A percentile compares a stretch with the other conserved stretches of the same genome.
These are phyloP conservation scores for Pantherophis guttatus DNA, from an alignment of 2,113 vertebrate genomes.

Conservation along the genomic window DNA sequence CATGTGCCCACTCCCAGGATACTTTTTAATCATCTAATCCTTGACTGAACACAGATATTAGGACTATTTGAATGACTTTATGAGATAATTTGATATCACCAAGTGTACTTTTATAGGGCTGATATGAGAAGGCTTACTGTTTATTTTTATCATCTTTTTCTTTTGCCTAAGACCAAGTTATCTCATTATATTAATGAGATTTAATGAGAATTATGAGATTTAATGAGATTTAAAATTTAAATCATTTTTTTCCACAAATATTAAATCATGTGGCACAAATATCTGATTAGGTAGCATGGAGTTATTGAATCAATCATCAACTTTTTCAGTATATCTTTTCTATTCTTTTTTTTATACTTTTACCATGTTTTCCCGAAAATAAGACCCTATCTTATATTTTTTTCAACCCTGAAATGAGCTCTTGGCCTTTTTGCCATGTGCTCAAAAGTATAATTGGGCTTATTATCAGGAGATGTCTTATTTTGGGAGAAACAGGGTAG, in stretches of 20 bases:
- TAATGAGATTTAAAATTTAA: not conserved
- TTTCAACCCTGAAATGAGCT: too few relatives aligned
- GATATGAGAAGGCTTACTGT: not conserved
- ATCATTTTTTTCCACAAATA: not conserved
- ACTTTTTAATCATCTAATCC: not conserved
- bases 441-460: too few relatives aligned
- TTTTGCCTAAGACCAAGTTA: not conserved
- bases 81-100: not conserved
- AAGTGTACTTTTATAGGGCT: not conserved
- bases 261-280: not conserved
- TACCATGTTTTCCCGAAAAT: not conserved
- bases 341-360: not conserved
- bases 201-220: too few relatives aligned
- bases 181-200: not conserved
- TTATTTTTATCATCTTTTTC: not conserved
- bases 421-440: too few relatives aligned
- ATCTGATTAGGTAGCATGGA: not conserved
- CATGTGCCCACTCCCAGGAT: not conserved
- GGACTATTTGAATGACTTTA: not conserved
- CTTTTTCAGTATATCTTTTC: not conserved
- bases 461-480: too few relatives aligned
- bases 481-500: not conserved
- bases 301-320: not conserved
- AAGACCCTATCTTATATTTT: too few relatives aligned
- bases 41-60: not conserved